A percentile compares a stretch with the other conserved stretches of the same genome.
Conservation (phyloP, 2,888 invertebrate genomes). For the Andrena chrysosceles region DNA sequence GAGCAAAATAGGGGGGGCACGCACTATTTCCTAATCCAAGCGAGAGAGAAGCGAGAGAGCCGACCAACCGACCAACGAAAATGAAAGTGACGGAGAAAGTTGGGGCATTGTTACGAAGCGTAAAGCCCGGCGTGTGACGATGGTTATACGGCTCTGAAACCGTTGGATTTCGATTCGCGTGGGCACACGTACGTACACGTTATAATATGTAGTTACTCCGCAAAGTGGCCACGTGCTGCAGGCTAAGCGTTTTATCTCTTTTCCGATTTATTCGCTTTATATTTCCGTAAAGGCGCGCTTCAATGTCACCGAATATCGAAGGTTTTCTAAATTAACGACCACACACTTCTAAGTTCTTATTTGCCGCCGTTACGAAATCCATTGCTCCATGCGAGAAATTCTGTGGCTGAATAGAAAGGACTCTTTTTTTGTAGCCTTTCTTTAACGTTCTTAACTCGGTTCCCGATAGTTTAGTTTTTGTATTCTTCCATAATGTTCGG, state of each 20-base stretch:
- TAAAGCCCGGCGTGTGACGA: conserved; percentile 76
- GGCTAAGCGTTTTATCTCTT: neutral
- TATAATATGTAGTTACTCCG: neutral
- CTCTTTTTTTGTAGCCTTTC: conserved; percentile 7
- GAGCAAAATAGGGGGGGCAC: conserved; percentile 60
- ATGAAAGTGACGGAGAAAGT: conserved; percentile 85
- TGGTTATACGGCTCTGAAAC: conserved; percentile 54
- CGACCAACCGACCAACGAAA: conserved; percentile 82
- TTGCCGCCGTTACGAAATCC: conserved; percentile 35
- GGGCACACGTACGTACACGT: conserved; percentile 15
- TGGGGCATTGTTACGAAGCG: conserved; percentile 83
- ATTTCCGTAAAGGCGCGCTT: conserved; percentile 20
- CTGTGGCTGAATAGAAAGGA: conserved; percentile 26
- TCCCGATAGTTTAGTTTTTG: no score
- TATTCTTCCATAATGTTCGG: no score
- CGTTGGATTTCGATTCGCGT: conserved; percentile 57
- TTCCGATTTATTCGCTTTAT: conserved; percentile 10
- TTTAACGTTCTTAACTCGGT: neutral
- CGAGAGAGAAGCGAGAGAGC: conserved; percentile 72
- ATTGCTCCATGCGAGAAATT: conserved; percentile 16
- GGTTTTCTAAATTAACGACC: conserved; percentile 28
- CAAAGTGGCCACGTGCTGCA: neutral
- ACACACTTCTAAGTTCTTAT: neutral
- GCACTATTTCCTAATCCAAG: conserved; percentile 72
- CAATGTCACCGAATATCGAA: conserved; percentile 26